Conservation (phyloP, 2,888 invertebrate species). For the Pristionchus entomophagus region DNA sequence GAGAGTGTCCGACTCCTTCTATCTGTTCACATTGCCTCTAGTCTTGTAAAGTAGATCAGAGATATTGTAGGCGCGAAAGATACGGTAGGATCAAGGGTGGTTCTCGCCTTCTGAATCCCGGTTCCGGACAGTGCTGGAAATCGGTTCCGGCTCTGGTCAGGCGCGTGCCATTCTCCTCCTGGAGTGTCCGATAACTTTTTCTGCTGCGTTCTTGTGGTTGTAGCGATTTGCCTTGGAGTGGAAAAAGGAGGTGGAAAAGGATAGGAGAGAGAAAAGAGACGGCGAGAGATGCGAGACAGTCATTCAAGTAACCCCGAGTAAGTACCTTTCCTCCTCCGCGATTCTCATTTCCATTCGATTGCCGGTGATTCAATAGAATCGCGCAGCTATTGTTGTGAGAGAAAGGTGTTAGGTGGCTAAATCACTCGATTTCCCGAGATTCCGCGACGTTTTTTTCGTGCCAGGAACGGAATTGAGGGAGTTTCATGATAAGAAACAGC, state of each 20-base stretch:
- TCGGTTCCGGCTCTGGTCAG: not conserved
- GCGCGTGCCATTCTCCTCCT: not conserved
- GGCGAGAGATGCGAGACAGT: not conserved
- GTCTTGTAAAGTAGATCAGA: too few relatives aligned
- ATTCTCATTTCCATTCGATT: conserved; percentile 37
- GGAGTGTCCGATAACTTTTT: conserved; percentile 19
- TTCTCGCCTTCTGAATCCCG: not conserved
- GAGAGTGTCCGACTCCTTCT: too few relatives aligned
- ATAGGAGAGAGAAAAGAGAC: not conserved
- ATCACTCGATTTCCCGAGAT: too few relatives aligned
- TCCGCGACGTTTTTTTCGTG: too few relatives aligned
- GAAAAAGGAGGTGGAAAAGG: too few relatives aligned
- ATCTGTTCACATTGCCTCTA: too few relatives aligned
- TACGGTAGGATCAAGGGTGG: too few relatives aligned
- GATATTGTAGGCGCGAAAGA: too few relatives aligned
- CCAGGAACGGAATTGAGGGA: too few relatives aligned
- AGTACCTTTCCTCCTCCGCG: not conserved
- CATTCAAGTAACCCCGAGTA: not conserved
- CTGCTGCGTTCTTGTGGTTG: not conserved
- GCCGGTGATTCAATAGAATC: not conserved
- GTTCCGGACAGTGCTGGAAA: not conserved
- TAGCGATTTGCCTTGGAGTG: conserved; percentile 19
- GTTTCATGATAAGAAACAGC: too few relatives aligned
- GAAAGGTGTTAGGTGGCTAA: too few relatives aligned
- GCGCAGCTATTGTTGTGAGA: not conserved